Conservation (phyloP, 2,113 vertebrate species). For the Platysteira castanea region DNA sequence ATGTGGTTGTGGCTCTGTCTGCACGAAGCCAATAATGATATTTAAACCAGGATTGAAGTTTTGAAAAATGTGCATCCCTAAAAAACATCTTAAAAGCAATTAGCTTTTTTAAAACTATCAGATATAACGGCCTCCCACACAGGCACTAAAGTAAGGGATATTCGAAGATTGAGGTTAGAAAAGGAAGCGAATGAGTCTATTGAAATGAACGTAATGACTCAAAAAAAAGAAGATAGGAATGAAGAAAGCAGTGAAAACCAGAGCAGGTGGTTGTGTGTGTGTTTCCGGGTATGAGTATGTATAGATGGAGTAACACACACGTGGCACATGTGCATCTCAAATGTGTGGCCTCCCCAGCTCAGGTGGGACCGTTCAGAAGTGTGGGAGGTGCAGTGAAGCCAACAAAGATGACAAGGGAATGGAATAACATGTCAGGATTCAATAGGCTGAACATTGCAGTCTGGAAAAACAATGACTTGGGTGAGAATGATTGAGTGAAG, state of each 20-base stretch:
- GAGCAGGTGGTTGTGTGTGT: background rate
- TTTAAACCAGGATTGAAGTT: background rate
- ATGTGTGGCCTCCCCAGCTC: background rate
- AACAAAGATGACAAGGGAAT: background rate
- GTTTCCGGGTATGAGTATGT: background rate
- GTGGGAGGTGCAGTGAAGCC: background rate
- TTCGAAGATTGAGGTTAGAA: background rate
- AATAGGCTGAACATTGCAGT: background rate
- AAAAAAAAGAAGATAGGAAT: background rate
- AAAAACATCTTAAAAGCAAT: background rate
- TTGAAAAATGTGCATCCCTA: background rate
- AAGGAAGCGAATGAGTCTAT: background rate
- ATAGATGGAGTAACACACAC: fast-evolving
- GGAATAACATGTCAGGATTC: background rate
- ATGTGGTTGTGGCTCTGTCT: background rate
- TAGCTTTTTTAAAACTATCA: background rate
- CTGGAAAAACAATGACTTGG: background rate
- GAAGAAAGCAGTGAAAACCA: background rate
- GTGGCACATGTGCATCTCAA: background rate
- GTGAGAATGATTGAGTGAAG: background rate
- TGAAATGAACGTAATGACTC: background rate
- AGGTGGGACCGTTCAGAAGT: fast-evolving
- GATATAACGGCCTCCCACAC: background rate
- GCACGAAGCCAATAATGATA: background rate
- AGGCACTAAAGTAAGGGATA: background rate